These are phyloP conservation scores for Clinocottus analis DNA, from an alignment of 2,113 vertebrate genomes.

Conservation along the genomic window DNA sequence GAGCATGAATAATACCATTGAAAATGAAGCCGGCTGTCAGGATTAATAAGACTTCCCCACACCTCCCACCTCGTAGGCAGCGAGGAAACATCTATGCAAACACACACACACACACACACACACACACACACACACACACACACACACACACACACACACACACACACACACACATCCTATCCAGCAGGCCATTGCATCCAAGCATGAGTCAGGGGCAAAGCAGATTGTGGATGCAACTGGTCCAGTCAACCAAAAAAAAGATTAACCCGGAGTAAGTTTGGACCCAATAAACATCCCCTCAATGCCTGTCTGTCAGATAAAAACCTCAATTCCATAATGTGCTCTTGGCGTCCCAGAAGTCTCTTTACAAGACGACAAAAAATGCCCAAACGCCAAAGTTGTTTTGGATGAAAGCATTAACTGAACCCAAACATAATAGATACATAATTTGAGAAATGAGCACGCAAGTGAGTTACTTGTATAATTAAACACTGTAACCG, in stretches of 20 bases:
- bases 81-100: constrained; percentile 5
- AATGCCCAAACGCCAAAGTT: background rate
- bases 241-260: constrained; percentile 33
- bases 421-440: background rate
- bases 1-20: constrained; percentile 29
- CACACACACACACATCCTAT: background rate
- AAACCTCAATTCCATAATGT: constrained; percentile 34
- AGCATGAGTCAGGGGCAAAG: constrained; percentile 41
- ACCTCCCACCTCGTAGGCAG: constrained; percentile 21
- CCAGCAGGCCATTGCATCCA: constrained; percentile 1
- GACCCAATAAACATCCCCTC: constrained; percentile 36
- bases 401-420: background rate
- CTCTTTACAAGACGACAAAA: constrained; percentile 6
- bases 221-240: constrained; percentile 30
- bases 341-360: constrained; percentile 9
- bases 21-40: constrained; percentile 44
- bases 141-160: background rate
- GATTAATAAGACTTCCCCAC: constrained; percentile 56
- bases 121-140: background rate
- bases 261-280: constrained; percentile 41
- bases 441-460: background rate
- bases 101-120: background rate
- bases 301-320: constrained; percentile 30
- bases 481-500: background rate
- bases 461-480: background rate